Base-by-base conservation (phyloP, 2,113 vertebrate genomes). In the Odobenus rosmarus region DNA sequence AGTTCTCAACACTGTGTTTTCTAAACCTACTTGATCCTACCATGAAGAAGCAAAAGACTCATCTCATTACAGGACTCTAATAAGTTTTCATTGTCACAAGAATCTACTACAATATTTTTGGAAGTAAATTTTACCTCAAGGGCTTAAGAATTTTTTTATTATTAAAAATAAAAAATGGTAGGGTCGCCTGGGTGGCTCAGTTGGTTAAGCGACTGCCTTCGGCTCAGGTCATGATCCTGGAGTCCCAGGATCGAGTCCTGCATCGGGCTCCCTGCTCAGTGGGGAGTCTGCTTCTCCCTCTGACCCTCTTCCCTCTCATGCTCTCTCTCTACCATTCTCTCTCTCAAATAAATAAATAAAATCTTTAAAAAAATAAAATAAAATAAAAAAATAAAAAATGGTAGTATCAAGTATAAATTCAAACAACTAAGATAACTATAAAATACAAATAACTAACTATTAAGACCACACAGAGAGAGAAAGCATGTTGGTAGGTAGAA, bases 41-140 rank as follows among this genome's bases (percentile, higher is more conserved):
- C 69, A 62, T 15, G 11, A 90, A 23, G 69, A 89, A 87, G 82
- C 42, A 28, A 92, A 74, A 93, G 42, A 49, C 23, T 5, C 28
- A 39, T 55, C 31, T 95, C 61, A 85, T 33, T 64, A 93, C 23
- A 64, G 79, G 12, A 31, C 23, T 84, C 72, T 26, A 95, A 57
- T 6, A 95, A 42, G 24, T 61, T 72, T 88, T 76, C 61, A 71
- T 77, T 28, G 26, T 95, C 42, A 82, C 76, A 88, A 82, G 31
- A 74, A 85, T 77, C 28, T 61, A 72, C 23, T 84, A 31, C 82
- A 88, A 69, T n/a, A 86, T 5, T 42, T 8, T 33, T 51, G 3
- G 15, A 92, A 72, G 15, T 53, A 57, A 87, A 96, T 42, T 95
- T 64, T 57, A 83, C 46, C 88, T 83, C 13, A 88, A 96, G 9